Evolutionary conservation across 92 coral and sea anemone genomes (phyloP), one percentile per base, ranked within the genome.

Genomic region (Siderastrea siderea): DNA sequence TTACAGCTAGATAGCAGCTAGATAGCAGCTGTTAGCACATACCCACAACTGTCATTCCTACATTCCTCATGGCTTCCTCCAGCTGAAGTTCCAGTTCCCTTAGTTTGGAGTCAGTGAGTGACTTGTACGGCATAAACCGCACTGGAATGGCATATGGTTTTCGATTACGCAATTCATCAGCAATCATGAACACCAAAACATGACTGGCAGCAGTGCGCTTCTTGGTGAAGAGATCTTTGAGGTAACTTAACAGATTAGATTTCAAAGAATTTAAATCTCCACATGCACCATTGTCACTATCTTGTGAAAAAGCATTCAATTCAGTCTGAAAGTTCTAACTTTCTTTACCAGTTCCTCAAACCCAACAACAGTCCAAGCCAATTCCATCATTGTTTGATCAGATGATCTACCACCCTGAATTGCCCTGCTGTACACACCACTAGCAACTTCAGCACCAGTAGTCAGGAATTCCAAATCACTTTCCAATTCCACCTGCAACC

Each of bases 71-170:
- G 68, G 58, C 89, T 47, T 86, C 83, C 58, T 70, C 83, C 64
- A 75, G 49, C 45, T 75, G 68, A 38, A 59, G 26, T 55, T 77
- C 81, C 48, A 77, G 11, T 57, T 85, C 87, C 68, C 90, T 79
- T 82, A 80, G 64, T 57, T 85, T 90, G 8, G 87, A 26, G 50
- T 90, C 93, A 26, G 93, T 85, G 13, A 90, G 83, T 5, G 93
- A 90, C n/a, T 76, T 90, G 84, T 90, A 90, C 10, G 84, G 71
- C 49, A 90, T n/a, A 61, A 90, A 90, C 14, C 87, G 79, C 68
- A 90, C 93, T 17, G 93, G 93, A 58, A 90, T 85, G 14, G 93
- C 93, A 85, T 90, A 90, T 2, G 90, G 90, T 59, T 90, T 90
- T 55, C 47, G 70, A 59, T 90, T 90, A 38, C 90, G 68, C 17